Evolutionary conservation across 2,797 vertebrate genomes (phyloP), one percentile per base, ranked within the genome.

Genomic region (Alcedo quadribrachys): DNA sequence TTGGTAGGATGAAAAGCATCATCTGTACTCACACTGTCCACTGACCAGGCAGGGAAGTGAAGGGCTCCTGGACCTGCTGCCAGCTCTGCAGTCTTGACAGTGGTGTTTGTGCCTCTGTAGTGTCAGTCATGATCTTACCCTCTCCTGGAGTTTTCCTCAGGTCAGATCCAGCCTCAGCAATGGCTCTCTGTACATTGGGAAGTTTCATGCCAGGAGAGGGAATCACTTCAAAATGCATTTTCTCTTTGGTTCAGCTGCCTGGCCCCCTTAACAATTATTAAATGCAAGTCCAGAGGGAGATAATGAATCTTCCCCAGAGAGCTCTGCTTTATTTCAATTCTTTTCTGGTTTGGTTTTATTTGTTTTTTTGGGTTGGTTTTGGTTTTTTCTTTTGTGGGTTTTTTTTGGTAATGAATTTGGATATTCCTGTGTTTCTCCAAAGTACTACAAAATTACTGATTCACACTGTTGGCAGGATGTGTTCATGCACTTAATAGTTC

Each of bases 141-240:
- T 30, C 48, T 43, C 37, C 33, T 24, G 18, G 35, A 20, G 81
- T 17, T 57, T 12, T 24, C 7, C 40, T 37, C 50, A 55, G 68
- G 48, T 9, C 28, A 30, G 7, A 42, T 18, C 17, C 75, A 83
- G 37, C 42, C 81, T 27, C 32, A 32, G 57, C 28, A 57, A 37
- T 0, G 0, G 62, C 42, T 70, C 30, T 32, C 21, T 46, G 33
- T 48, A 8, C 0, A 0, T 4, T 37, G n/a, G 24, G 18, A 70
- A 51, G 46, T 65, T 30, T 12, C 15, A 7, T 21, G 32, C 50
- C 60, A 48, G 70, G 43, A 84, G 75, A 78, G 24, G 81, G 50
- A 43, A 67, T 78, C 58, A 12, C 50, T 22, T 71, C 54, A 60
- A 84, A 84, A 89, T 15, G 11, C 17, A 33, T 75, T 91, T 87